A percentile compares a stretch with the other conserved stretches of the same genome.
Conservation (phyloP, 2,797 vertebrate genomes). For the Emys orbicularis region DNA sequence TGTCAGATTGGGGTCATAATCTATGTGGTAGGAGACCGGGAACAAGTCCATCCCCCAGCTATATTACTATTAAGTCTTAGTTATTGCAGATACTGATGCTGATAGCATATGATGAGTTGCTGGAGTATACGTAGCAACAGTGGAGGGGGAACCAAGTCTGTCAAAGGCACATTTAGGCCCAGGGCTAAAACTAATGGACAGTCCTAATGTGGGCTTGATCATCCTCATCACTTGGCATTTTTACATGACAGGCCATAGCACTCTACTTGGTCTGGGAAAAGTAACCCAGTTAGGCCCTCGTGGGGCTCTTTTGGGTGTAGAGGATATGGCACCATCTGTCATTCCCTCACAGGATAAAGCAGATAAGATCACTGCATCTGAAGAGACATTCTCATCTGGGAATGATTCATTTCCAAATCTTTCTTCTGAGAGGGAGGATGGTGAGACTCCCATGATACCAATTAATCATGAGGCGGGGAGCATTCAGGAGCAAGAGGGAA, state of each 20-base stretch:
- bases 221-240: too few relatives aligned
- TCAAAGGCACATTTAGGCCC: not conserved
- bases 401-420: not conserved
- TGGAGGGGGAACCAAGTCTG: not conserved
- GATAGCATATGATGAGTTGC: not conserved
- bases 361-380: conserved; percentile 23
- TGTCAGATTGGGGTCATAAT: not conserved
- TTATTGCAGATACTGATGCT: not conserved
- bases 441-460: not conserved
- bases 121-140: not conserved
- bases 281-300: not conserved
- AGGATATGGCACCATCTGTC: not conserved
- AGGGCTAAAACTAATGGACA: not conserved
- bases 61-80: not conserved
- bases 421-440: conserved; percentile 9
- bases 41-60: not conserved
- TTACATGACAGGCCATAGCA: not conserved
- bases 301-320: not conserved
- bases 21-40: not conserved
- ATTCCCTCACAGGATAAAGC: accelerated
- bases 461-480: not conserved
- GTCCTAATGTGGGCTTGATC: too few relatives aligned
- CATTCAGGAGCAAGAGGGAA: not conserved
- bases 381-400: not conserved
- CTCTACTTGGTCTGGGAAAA: not conserved